Evolutionary conservation across 2,113 vertebrate genomes (phyloP).

Genomic region (Thunnus thynnus): DNA sequence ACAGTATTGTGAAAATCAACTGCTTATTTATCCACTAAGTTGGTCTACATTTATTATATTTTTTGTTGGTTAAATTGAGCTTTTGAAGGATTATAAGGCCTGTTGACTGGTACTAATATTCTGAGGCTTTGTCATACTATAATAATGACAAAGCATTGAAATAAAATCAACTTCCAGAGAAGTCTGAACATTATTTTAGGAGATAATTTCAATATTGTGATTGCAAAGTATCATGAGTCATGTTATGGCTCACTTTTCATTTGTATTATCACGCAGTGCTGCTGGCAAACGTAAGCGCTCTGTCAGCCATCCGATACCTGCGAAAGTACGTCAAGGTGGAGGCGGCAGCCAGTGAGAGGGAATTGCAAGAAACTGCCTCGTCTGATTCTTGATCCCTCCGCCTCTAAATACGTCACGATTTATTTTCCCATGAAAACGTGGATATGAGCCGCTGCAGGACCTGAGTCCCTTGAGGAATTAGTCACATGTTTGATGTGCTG

Average conservation of each 20-base stretch:
- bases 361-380: conserved; percentile 11
- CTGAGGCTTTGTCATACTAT: too few species aligned
- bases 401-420: neutral
- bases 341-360: conserved; percentile 45
- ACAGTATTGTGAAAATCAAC: too few species aligned
- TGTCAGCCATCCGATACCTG: conserved; percentile 95
- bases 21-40: neutral
- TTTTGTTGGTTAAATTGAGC: neutral
- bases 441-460: neutral
- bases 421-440: neutral
- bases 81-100: neutral
- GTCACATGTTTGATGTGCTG: conserved; percentile 13
- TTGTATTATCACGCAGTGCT: conserved; percentile 85
- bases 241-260: conserved; percentile 15
- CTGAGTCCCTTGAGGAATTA: neutral
- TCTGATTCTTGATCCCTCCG: conserved; percentile 28
- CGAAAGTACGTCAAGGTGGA: conserved; percentile 82
- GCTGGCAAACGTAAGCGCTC: conserved; percentile 92
- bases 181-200: neutral
- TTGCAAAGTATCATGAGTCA: neutral
- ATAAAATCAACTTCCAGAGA: neutral
- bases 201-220: neutral
- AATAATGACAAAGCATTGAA: neutral
- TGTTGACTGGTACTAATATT: neutral
- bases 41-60: neutral